These are phyloP conservation scores for Thecophora atra DNA, from an alignment of 2,888 invertebrate species.

Conservation along the genomic window DNA sequence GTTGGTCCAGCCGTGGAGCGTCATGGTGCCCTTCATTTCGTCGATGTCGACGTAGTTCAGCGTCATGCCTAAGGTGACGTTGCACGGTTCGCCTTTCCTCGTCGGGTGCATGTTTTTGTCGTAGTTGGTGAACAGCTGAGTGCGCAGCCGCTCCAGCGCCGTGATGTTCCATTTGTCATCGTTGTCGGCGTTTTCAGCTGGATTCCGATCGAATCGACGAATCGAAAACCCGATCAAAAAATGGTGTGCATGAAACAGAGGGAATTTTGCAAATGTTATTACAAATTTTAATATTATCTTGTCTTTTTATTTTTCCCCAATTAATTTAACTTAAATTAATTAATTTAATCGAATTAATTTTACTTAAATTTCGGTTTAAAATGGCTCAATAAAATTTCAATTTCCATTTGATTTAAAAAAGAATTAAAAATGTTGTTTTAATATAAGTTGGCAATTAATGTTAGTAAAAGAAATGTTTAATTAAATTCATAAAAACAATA, in stretches of 20 bases:
- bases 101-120: slow-evolving; percentile 61
- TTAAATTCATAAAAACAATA: too few relatives aligned
- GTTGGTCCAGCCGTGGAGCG: slow-evolving; percentile 70
- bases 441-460: too few relatives aligned
- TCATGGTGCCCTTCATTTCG: slow-evolving; percentile 72
- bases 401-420: too few relatives aligned
- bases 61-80: slow-evolving; percentile 67
- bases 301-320: too few relatives aligned
- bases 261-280: too few relatives aligned
- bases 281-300: too few relatives aligned
- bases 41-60: slow-evolving; percentile 75
- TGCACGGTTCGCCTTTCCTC: slow-evolving; percentile 52
- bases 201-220: not conserved
- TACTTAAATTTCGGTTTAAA: too few relatives aligned
- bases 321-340: too few relatives aligned
- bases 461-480: too few relatives aligned
- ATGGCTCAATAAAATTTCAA: too few relatives aligned
- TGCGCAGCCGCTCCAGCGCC: slow-evolving; percentile 51
- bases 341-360: too few relatives aligned
- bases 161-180: slow-evolving; percentile 49
- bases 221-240: not conserved
- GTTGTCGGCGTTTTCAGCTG: slow-evolving; percentile 40
- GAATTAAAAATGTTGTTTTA: too few relatives aligned
- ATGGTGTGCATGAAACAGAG: not conserved
- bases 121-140: slow-evolving; percentile 68